phyloP scores from a whole-genome alignment of 1,140 invertebrate genomes.

The Apis laboriosa region DNA sequence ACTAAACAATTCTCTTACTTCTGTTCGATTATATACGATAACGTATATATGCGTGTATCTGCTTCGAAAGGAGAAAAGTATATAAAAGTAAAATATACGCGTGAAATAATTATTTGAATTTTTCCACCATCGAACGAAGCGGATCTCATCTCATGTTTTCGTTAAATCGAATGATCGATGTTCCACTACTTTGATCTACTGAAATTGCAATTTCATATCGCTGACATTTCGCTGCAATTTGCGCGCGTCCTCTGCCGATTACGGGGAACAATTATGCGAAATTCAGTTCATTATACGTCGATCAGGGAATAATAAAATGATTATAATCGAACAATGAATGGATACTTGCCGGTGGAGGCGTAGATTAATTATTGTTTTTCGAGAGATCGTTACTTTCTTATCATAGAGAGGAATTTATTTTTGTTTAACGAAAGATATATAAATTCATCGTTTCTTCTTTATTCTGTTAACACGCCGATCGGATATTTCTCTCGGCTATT shows the following conservation, averaged over 20 bases:
- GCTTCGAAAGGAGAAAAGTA: too few species aligned
- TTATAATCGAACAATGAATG: not conserved
- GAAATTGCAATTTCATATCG: not conserved
- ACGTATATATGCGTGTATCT: too few species aligned
- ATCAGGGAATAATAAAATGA: not conserved
- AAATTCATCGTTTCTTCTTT: not conserved
- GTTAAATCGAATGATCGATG: not conserved
- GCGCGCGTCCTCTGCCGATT: not conserved
- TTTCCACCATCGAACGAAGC: too few species aligned
- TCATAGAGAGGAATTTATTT: not conserved
- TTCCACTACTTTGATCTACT: not conserved
- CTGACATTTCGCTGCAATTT: not conserved
- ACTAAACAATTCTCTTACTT: too few species aligned
- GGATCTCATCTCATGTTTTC: not conserved
- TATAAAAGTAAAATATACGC: too few species aligned
- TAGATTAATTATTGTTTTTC: too few species aligned
- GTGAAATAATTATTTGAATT: too few species aligned
- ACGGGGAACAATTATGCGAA: not conserved
- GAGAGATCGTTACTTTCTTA: too few species aligned
- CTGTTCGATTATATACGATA: too few species aligned
- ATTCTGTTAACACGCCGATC: too few species aligned
- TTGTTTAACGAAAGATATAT: not conserved
- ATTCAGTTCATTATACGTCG: conserved; percentile 9
- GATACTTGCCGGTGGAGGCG: too few species aligned
- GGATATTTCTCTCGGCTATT: too few species aligned